Percentiles rank a stretch among this genome's conserved stretches.
Evolutionary conservation across 2,113 vertebrate species (phyloP).

Genomic region (Labeo rohita): DNA sequence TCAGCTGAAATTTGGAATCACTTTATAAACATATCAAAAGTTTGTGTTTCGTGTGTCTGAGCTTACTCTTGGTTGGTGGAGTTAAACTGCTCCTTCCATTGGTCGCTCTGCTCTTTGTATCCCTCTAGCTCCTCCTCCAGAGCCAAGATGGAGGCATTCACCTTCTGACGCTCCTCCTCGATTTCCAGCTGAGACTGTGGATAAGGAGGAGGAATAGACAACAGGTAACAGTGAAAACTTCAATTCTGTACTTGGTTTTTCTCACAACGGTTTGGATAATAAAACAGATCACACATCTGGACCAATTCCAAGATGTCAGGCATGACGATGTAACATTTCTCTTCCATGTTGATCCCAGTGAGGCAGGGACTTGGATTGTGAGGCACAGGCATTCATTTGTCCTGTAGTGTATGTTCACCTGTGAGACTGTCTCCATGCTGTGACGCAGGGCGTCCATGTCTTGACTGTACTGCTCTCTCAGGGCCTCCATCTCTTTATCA

Average conservation of each 20-base stretch:
- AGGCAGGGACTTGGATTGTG: not conserved
- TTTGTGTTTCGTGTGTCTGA: not conserved
- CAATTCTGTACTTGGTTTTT: not conserved
- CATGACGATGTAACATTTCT: not conserved
- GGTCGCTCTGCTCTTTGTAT: conserved; percentile 76
- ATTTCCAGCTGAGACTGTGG: conserved; percentile 82
- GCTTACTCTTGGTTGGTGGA: conserved; percentile 84
- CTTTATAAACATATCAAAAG: not conserved
- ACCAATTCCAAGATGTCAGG: no score
- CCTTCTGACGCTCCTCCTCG: conserved; percentile 86
- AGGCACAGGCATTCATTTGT: not conserved
- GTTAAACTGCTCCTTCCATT: conserved; percentile 86
- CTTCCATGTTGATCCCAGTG: not conserved
- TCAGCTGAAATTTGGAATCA: not conserved
- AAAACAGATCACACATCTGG: not conserved
- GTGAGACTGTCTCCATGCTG: conserved; percentile 84
- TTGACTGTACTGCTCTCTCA: conserved; percentile 84
- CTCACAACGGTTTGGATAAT: not conserved
- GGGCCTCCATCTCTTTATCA: conserved; percentile 76
- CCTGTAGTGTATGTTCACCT: conserved; percentile 72
- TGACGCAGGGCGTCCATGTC: conserved; percentile 83
- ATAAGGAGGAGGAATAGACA: conserved; percentile 34
- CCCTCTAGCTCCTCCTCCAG: conserved; percentile 87
- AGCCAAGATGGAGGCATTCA: conserved; percentile 78
- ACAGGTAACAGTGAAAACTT: not conserved